phyloP scores from a whole-genome alignment of 2,113 vertebrate species.

The Microcebus griseorufus region DNA sequence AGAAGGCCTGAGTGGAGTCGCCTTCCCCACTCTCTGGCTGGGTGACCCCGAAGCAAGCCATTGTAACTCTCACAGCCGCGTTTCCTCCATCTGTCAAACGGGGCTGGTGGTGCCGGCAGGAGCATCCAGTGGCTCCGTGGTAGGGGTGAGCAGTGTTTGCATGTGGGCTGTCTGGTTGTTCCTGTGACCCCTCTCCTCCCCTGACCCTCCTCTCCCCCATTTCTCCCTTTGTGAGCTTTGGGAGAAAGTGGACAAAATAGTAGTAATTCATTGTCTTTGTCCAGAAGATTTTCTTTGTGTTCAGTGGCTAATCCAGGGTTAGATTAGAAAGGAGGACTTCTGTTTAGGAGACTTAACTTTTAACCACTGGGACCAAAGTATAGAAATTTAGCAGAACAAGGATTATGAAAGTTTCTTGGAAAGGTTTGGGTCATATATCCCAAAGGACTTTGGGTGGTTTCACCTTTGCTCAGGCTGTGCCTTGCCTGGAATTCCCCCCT shows the following conservation, averaged over 20 bases:
- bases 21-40: conserved; percentile 76
- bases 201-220: background rate
- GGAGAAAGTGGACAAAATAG: conserved; percentile 37
- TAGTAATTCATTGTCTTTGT: background rate
- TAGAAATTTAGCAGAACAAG: conserved; percentile 36
- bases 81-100: conserved; percentile 75
- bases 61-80: conserved; percentile 50
- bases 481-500: background rate
- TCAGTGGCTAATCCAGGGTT: conserved; percentile 32
- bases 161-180: background rate
- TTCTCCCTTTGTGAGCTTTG: background rate
- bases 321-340: conserved; percentile 6
- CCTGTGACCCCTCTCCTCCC: background rate
- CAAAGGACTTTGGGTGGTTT: conserved; percentile 20
- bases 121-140: background rate
- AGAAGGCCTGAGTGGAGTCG: conserved; percentile 82
- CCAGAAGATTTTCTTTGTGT: conserved; percentile 10
- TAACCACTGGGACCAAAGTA: conserved; percentile 51
- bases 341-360: conserved; percentile 60
- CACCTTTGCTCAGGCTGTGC: background rate
- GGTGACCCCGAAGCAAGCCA: conserved; percentile 73
- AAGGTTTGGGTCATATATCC: conserved; percentile 8
- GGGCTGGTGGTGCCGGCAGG: background rate
- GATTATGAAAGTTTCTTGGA: conserved; percentile 67
- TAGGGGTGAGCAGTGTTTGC: conserved; percentile 65